phyloP scores from a whole-genome alignment of 2,113 vertebrate species.

The Pristiophorus japonicus region DNA sequence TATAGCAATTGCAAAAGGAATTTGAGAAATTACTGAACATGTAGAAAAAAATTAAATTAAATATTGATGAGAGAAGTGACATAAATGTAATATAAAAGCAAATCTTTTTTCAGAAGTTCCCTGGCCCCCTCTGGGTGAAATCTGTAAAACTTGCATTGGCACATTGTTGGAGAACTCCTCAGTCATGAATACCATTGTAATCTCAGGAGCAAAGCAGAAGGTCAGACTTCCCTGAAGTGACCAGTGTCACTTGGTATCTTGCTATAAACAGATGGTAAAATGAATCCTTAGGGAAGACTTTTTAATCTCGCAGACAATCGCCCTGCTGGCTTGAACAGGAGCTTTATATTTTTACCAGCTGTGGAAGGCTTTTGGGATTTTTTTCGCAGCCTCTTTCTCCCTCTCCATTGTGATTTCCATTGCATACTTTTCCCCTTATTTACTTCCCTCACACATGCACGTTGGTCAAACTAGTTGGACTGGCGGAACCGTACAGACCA shows the following conservation, averaged over 20 bases:
- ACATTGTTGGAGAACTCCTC: background rate
- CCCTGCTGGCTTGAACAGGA: background rate
- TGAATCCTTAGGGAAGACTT: background rate
- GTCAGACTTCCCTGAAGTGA: background rate
- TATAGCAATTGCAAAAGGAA: background rate
- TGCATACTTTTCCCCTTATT: background rate
- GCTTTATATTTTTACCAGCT: background rate
- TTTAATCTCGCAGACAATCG: background rate
- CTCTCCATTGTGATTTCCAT: background rate
- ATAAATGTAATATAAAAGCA: background rate
- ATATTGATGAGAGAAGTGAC: background rate
- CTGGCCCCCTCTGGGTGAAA: background rate
- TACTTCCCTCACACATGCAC: background rate
- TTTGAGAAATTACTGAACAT: background rate
- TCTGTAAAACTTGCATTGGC: background rate
- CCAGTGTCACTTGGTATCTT: background rate
- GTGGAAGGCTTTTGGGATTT: background rate
- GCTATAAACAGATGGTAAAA: background rate
- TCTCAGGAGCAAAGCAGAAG: background rate
- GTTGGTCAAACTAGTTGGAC: background rate
- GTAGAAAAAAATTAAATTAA: background rate
- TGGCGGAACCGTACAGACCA: too few relatives aligned
- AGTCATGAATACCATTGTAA: background rate
- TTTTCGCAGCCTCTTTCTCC: background rate
- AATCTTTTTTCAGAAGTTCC: background rate